Percentiles rank a stretch among this genome's conserved stretches.
Conservation (phyloP, 2,113 vertebrate genomes). For the Corythaeola cristata region DNA sequence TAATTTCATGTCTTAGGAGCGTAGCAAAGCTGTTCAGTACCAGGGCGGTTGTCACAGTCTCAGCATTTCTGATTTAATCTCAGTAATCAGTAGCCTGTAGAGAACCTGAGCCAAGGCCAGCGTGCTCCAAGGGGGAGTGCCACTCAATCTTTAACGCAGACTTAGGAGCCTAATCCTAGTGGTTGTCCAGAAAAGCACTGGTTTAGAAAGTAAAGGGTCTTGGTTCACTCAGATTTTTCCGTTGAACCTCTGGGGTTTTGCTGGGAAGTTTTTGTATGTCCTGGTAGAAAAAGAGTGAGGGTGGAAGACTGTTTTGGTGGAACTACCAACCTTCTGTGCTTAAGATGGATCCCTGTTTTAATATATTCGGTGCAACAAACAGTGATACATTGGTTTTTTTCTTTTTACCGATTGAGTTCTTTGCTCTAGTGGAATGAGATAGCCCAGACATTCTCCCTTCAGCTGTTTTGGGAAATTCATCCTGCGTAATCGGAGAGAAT, state of each 20-base stretch:
- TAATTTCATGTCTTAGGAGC: neutral
- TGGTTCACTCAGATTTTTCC: neutral
- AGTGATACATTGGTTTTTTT: neutral
- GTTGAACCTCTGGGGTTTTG: neutral
- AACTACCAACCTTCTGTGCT: neutral
- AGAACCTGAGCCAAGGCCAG: neutral
- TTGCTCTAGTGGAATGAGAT: neutral
- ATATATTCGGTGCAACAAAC: neutral
- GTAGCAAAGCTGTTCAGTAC: neutral
- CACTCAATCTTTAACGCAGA: neutral
- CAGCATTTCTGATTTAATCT: neutral
- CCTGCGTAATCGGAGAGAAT: neutral
- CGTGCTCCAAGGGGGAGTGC: neutral
- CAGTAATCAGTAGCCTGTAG: neutral
- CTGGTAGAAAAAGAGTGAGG: neutral
- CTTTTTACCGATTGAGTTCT: neutral
- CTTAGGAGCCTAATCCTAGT: neutral
- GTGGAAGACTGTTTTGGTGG: neutral
- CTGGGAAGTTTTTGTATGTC: neutral
- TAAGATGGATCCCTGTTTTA: neutral
- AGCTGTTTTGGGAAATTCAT: constrained; percentile 19
- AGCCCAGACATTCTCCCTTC: constrained; percentile 13
- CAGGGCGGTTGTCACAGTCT: neutral
- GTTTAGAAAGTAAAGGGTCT: neutral
- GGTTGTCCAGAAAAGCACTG: neutral